Evolutionary conservation across 1,140 invertebrate species (phyloP).

Genomic region (Streblospio benedicti): DNA sequence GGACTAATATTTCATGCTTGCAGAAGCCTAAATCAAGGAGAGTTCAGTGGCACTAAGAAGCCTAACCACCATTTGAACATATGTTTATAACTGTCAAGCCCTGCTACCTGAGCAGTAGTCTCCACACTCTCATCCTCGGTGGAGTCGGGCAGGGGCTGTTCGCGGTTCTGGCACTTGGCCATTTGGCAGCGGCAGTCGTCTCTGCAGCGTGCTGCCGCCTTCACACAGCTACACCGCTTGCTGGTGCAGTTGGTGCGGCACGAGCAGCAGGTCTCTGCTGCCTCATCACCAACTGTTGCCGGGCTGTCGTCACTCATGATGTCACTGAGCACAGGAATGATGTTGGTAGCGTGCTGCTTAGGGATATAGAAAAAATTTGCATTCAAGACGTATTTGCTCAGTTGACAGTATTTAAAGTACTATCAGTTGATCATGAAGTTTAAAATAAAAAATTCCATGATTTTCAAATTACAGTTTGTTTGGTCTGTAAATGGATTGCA

Average conservation of each 20-base stretch:
- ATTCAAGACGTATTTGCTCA: slow-evolving; percentile 5
- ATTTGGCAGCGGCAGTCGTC: slow-evolving; percentile 18
- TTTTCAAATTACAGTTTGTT: neutral
- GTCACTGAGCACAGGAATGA: neutral
- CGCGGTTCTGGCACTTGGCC: slow-evolving; percentile 15
- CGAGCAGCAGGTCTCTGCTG: slow-evolving; percentile 4
- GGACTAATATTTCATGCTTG: neutral
- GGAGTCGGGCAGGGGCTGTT: slow-evolving; percentile 5
- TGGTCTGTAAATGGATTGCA: neutral
- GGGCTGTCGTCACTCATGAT: neutral
- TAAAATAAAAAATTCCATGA: neutral
- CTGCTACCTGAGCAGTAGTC: neutral
- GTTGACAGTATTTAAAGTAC: slow-evolving; percentile 14
- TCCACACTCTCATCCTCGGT: neutral
- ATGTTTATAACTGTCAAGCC: neutral
- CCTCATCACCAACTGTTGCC: slow-evolving; percentile 1
- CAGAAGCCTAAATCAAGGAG: neutral
- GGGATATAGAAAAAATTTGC: neutral
- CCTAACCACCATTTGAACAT: neutral
- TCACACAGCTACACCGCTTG: slow-evolving; percentile 21
- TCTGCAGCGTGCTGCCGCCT: slow-evolving; percentile 13
- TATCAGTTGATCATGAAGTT: slow-evolving; percentile 16
- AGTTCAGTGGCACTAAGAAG: neutral
- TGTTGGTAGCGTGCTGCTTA: neutral
- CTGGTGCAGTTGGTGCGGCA: slow-evolving; percentile 20